These are phyloP conservation scores for Patiria miniata DNA, from an alignment of 35 echinoderm and acorn worm genomes.

Conservation along the genomic window DNA sequence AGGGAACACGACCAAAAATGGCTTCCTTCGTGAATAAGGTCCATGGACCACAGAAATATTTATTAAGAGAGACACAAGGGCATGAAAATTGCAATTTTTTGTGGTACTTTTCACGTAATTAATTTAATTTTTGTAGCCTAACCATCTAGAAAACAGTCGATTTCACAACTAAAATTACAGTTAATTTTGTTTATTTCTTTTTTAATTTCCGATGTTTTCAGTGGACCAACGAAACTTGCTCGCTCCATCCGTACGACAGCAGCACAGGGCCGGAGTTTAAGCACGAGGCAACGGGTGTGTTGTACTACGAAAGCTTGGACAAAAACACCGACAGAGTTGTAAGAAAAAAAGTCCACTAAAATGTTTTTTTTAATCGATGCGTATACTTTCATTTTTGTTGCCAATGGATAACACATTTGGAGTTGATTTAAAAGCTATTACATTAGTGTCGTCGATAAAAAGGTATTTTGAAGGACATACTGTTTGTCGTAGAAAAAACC, in stretches of 20 bases:
- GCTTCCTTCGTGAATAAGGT: no score
- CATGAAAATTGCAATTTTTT: no score
- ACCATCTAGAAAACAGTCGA: no score
- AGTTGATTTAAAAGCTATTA: background rate
- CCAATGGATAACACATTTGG: background rate
- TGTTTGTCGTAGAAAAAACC: background rate
- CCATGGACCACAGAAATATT: no score
- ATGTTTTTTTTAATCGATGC: background rate
- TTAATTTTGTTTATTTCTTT: background rate
- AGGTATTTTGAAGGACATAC: background rate
- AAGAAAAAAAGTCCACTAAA: background rate
- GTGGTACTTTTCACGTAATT: no score
- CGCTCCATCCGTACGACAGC: slow-evolving; percentile 20
- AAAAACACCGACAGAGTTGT: slow-evolving; percentile 24
- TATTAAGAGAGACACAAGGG: no score
- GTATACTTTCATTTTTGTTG: background rate
- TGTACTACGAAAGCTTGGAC: slow-evolving; percentile 42
- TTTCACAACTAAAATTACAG: no score
- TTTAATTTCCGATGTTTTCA: background rate
- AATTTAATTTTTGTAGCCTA: no score
- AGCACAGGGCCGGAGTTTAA: slow-evolving; percentile 32
- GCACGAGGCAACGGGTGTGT: background rate
- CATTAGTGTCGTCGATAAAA: background rate
- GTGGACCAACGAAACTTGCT: slow-evolving; percentile 36
- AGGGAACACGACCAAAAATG: no score